Conservation (phyloP, 2,113 vertebrate species). For the Stegostoma tigrinum region DNA sequence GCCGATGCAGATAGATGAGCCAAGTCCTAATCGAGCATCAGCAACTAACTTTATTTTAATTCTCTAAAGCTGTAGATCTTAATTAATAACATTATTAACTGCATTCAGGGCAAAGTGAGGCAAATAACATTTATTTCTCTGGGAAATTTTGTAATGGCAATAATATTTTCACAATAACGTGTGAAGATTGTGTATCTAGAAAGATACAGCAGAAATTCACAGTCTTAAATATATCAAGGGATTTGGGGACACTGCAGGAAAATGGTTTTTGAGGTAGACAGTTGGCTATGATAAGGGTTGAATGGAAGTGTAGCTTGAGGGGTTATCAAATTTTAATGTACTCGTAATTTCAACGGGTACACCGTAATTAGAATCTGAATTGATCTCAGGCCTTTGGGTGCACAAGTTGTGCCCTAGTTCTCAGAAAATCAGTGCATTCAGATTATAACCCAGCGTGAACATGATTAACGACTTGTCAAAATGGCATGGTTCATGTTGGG, state of each 20-base stretch:
- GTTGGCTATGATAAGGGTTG: no score
- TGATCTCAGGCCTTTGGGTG: neutral
- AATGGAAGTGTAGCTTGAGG: no score
- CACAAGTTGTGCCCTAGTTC: neutral
- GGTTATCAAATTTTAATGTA: neutral
- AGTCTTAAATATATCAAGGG: no score
- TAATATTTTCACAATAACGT: neutral
- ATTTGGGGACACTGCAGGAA: no score
- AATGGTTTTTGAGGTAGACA: no score
- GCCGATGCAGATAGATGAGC: neutral
- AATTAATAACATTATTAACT: constrained; percentile 13
- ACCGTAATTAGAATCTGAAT: neutral
- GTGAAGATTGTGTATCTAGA: neutral
- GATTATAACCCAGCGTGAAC: neutral
- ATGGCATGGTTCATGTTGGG: neutral
- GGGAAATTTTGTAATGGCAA: neutral
- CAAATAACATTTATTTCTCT: neutral
- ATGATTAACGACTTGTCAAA: neutral
- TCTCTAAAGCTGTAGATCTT: neutral
- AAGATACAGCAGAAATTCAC: no score
- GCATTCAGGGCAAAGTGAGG: neutral
- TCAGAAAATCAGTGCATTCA: neutral
- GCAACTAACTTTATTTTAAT: neutral
- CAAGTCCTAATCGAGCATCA: neutral
- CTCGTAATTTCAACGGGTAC: neutral